Evolutionary conservation across 1,140 invertebrate genomes (phyloP).

Genomic region (Myzus persicae): DNA sequence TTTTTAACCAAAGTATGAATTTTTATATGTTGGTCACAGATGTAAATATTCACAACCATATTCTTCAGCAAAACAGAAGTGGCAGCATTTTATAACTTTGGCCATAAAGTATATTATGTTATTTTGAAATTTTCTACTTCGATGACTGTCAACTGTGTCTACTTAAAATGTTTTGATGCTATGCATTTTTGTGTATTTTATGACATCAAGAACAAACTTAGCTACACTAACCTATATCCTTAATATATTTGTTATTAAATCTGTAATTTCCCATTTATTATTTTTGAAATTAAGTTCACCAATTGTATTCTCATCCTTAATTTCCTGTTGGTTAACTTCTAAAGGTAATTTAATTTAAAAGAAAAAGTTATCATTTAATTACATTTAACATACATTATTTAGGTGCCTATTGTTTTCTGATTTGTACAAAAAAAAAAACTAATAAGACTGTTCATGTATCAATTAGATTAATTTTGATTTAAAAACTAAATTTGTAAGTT

Average conservation of each 20-base stretch:
- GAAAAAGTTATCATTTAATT: background rate
- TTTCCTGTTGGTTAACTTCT: background rate
- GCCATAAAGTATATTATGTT: background rate
- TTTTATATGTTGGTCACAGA: slow-evolving; percentile 16
- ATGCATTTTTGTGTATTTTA: background rate
- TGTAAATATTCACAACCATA: background rate
- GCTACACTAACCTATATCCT: background rate
- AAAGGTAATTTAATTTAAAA: background rate
- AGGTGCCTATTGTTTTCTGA: background rate
- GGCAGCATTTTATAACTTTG: background rate
- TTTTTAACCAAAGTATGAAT: background rate
- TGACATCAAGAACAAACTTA: background rate
- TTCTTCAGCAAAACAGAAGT: background rate
- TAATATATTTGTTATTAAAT: slow-evolving; percentile 14
- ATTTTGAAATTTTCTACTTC: background rate
- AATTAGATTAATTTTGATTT: background rate
- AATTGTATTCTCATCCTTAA: background rate
- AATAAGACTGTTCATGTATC: background rate
- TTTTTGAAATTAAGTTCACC: background rate
- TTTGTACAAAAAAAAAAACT: background rate
- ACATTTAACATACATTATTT: background rate
- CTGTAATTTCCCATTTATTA: too few species aligned
- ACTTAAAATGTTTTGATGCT: background rate
- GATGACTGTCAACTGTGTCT: background rate
- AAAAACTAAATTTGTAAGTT: background rate